phyloP scores from a whole-genome alignment of 64 coral and sea anemone species.

The Catalaphyllia jardinei region DNA sequence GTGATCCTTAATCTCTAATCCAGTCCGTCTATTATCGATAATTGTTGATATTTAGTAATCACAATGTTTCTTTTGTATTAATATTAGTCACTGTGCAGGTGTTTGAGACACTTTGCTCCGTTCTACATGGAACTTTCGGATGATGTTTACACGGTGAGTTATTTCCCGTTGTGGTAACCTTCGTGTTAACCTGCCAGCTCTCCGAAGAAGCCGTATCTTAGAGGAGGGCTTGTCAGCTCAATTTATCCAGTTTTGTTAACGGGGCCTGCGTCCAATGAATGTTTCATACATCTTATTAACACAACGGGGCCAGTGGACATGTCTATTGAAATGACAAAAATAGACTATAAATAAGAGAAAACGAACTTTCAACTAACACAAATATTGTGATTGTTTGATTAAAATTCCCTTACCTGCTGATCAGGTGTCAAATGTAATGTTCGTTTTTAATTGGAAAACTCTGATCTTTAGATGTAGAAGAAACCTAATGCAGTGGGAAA shows the following conservation, averaged over 20 bases:
- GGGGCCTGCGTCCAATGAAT: no score
- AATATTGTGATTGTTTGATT: not conserved
- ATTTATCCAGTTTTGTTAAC: no score
- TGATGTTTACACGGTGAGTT: no score
- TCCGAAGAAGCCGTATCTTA: no score
- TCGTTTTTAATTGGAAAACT: not conserved
- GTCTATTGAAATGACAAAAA: slow-evolving; percentile 2
- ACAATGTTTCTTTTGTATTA: not conserved
- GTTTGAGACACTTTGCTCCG: not conserved
- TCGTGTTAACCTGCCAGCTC: no score
- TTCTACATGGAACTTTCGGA: not conserved
- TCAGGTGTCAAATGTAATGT: not conserved
- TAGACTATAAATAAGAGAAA: not conserved
- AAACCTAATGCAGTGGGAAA: not conserved
- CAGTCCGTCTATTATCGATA: slow-evolving; percentile 34
- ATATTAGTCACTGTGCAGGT: not conserved
- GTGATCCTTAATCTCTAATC: slow-evolving; percentile 13
- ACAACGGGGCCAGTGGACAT: no score
- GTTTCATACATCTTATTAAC: no score
- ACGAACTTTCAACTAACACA: slow-evolving; percentile 4
- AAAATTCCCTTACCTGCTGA: not conserved
- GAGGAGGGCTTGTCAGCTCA: no score
- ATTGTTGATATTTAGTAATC: not conserved
- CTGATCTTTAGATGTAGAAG: not conserved
- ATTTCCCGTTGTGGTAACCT: no score